Base-by-base conservation (phyloP, 2,113 vertebrate species). In the Grammatotria lemairii region DNA sequence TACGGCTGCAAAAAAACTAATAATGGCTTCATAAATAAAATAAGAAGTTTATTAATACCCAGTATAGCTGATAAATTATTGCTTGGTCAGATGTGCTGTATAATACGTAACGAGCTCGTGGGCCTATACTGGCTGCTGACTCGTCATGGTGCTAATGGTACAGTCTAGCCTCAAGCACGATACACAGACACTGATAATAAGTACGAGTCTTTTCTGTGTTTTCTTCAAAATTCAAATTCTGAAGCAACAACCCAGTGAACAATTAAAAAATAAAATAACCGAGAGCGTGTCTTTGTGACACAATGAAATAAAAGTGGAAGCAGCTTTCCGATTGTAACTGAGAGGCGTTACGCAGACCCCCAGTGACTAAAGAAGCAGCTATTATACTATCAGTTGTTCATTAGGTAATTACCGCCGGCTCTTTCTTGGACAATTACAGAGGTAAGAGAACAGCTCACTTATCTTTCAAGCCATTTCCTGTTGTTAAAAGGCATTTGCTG, bases 381-480 rank as follows among this genome's bases (percentile, higher is more conserved):
- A 79, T 89, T 88, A 91, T 90, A 40, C 80, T 81, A 87, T 88
- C 85, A 84, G 9, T 54, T 78, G 65, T 85, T 88, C 85, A 86
- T 87, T 87, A 82, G 70, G 58, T 78, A 78, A 78, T 51, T 8
- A 55, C 51, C 70, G 9, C 21, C 54, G 55, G 81, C 55, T 58
- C 73, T 82, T 80, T 42, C 53, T 9, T 47, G 51, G 42, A 60
- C 47, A 79, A 86, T 63, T 85, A 75, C 85, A 80, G 33, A 45
- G 81, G 9, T 65, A 28, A 82, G 21, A 89, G 82, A 63, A 31
- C 26, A 45, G 33, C 19, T 65, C 78, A 35, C 85, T 84, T 16
- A n/a, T 84, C 85, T 88, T 31, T 81, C 63, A 57, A 90, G 65
- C 70, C 86, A 87, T 93, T 92, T 93, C 87, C 91, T 90, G 53